phyloP scores from a whole-genome alignment of 1,140 invertebrate genomes.

The Cydia amplana region DNA sequence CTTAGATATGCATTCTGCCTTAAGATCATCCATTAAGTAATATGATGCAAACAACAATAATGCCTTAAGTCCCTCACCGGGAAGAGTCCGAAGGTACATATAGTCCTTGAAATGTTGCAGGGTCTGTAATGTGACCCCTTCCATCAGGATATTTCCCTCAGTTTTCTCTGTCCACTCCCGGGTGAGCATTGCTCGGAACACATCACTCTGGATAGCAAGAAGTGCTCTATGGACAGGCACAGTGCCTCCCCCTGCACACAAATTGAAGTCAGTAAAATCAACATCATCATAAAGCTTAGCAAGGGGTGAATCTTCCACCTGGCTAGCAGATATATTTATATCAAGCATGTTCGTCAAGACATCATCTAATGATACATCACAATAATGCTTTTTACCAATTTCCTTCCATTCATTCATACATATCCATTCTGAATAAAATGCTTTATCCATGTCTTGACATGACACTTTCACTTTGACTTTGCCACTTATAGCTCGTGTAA shows the following conservation, averaged over 20 bases:
- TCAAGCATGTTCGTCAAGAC: not conserved
- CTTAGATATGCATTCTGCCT: conserved; percentile 17
- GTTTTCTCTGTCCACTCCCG: not conserved
- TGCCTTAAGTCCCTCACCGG: not conserved
- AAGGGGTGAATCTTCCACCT: not conserved
- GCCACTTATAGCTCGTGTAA: not conserved
- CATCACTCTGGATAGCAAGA: not conserved
- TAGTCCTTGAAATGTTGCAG: not conserved
- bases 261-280: conserved; percentile 7
- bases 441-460: not conserved
- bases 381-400: not conserved
- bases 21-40: conserved; percentile 18
- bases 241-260: not conserved
- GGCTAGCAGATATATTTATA: not conserved
- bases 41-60: conserved; percentile 5
- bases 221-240: not conserved
- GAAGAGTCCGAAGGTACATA: not conserved
- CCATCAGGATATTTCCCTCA: not conserved
- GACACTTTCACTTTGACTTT: conserved; percentile 4
- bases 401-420: not conserved
- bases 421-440: conserved; percentile 8
- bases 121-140: not conserved
- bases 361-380: conserved; percentile 3
- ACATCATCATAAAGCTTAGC: conserved; percentile 1
- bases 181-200: conserved; percentile 1